Base-by-base conservation (phyloP, 2,797 vertebrate genomes). In the Paguma larvata region DNA sequence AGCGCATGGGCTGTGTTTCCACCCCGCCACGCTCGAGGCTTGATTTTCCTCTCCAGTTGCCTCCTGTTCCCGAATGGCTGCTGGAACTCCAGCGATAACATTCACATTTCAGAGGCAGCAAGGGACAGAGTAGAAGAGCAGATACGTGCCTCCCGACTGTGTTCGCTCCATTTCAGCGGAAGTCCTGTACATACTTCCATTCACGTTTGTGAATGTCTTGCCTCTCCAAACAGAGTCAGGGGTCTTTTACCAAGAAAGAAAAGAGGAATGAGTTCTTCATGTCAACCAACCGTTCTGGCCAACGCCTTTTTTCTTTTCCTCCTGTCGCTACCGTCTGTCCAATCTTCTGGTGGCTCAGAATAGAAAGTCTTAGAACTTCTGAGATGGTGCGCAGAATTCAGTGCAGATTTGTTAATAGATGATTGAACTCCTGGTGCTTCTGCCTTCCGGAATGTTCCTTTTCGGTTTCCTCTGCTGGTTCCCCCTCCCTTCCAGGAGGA, bases 291-390 rank as follows among this genome's bases (percentile, higher is more conserved):
- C 38, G 44, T 78, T 27, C 68, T 41, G 14, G 21, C 53, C 38
- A 3, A 85, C 14, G 41, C 70, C 48, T 59, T 32, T 32, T 18
- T 15, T 59, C 1, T 48, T 4, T 7, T 19, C 2, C 46, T 15
- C 15, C 16, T 25, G n/a, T 23, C 8, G 56, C 25, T 25, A 46
- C 34, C 27, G 15, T 87, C 62, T 59, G 12, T 6, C 27, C 62
- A 80, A 12, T 56, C 41, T 70, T 65, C 44, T 30, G 27, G 83
- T 44, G 63, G 65, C 46, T 38, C 78, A 70, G 51, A 91, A 62
- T 63, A 48, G 79, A 27, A 94, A 89, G 63, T 73, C 89, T 75
- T 59, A 77, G 67, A 80, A 79, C 13, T 80, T 93, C 41, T 38
- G 38, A 41, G 30, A 70, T 94, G 51, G 38, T 56, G 34, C 21